These are phyloP conservation scores for Anarhynchus alexandrinus DNA, from an alignment of 2,113 vertebrate genomes.

Conservation along the genomic window DNA sequence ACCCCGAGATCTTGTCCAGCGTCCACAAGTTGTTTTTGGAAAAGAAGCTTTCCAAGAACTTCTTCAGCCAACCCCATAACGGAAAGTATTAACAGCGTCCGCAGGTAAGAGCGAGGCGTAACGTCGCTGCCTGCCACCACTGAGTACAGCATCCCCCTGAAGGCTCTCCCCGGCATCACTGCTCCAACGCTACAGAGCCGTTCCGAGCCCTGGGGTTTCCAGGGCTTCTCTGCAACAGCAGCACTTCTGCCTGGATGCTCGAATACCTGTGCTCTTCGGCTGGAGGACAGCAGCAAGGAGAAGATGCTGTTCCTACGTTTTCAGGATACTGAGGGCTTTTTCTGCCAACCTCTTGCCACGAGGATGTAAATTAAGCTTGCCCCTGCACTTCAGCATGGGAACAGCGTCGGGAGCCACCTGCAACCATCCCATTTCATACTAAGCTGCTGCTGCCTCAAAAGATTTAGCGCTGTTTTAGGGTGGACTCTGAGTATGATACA, in stretches of 20 bases:
- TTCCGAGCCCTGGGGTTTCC: background rate
- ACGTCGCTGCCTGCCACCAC: background rate
- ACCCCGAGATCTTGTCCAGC: background rate
- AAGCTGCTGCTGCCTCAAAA: background rate
- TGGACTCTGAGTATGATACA: background rate
- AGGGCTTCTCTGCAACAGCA: background rate
- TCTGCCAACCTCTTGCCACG: background rate
- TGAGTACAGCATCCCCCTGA: background rate
- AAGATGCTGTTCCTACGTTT: background rate
- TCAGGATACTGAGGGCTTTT: background rate
- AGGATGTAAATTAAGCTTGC: background rate
- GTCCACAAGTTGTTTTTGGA: background rate
- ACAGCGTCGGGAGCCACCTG: background rate
- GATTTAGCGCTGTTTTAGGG: background rate
- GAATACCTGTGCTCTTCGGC: background rate
- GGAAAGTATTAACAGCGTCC: background rate
- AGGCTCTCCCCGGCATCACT: fast-evolving
- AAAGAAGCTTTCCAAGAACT: background rate
- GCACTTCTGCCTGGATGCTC: background rate
- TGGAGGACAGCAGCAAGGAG: background rate
- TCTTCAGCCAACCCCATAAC: background rate
- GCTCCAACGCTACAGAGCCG: fast-evolving
- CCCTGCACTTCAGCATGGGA: background rate
- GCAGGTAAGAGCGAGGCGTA: background rate
- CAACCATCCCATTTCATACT: background rate